These are phyloP conservation scores for Poeciliopsis retropinna DNA, from an alignment of 2,113 vertebrate genomes.

Conservation along the genomic window DNA sequence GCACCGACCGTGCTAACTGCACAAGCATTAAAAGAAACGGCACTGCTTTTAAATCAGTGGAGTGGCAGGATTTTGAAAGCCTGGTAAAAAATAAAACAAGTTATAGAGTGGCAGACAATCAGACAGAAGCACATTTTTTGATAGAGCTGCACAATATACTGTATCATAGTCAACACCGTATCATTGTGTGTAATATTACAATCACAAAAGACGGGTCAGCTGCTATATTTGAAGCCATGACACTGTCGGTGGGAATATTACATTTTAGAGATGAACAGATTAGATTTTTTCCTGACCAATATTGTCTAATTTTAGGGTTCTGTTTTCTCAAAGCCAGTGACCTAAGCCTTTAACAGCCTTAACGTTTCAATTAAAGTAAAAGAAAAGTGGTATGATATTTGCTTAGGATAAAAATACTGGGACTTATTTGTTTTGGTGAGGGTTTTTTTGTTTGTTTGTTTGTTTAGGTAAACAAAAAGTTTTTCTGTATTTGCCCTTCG, in stretches of 20 bases:
- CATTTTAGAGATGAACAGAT: neutral
- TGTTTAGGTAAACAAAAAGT: neutral
- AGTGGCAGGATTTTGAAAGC: neutral
- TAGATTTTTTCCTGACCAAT: neutral
- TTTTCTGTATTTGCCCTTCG: neutral
- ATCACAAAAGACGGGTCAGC: no score
- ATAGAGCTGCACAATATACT: neutral
- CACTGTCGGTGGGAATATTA: neutral
- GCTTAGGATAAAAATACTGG: no score
- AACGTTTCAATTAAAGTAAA: no score
- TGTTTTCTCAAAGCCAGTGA: neutral
- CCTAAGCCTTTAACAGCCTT: neutral
- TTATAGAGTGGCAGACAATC: neutral
- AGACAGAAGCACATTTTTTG: neutral
- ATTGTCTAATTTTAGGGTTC: neutral
- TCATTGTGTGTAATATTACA: neutral
- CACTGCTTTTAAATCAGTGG: neutral
- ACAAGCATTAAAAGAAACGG: neutral
- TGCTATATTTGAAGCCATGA: neutral
- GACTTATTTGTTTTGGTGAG: neutral
- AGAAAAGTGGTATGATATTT: no score
- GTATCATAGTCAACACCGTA: neutral
- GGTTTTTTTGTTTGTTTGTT: no score
- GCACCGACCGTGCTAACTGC: neutral
- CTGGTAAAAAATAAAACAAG: neutral